phyloP scores from a whole-genome alignment of 2,113 vertebrate species.

The Tupaia chinensis region DNA sequence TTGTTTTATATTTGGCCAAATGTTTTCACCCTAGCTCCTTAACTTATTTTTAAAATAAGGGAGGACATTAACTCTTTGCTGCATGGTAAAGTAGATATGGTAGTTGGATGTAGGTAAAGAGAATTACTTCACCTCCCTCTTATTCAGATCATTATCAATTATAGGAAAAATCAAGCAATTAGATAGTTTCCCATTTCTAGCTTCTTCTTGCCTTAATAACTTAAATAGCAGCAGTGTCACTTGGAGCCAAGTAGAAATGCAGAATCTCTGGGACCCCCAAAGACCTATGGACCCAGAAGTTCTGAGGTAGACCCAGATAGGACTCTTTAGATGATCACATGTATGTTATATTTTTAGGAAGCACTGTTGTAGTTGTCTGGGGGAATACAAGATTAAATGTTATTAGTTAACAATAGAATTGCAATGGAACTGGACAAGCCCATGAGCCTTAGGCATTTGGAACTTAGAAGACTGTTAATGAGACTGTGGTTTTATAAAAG shows the following conservation, averaged over 20 bases:
- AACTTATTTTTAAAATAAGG: background rate
- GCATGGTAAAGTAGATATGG: background rate
- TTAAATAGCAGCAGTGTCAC: background rate
- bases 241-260: background rate
- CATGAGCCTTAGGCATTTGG: background rate
- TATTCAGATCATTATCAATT: conserved; percentile 17
- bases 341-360: background rate
- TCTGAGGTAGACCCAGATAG: background rate
- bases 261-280: background rate
- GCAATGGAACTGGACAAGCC: background rate
- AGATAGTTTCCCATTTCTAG: background rate
- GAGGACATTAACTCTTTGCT: background rate
- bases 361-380: background rate
- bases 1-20: background rate
- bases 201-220: background rate
- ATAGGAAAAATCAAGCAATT: background rate
- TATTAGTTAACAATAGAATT: conserved; percentile 4
- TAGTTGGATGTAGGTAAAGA: background rate
- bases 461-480: background rate
- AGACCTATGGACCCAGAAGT: background rate
- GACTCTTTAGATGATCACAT: background rate
- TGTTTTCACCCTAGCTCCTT: background rate
- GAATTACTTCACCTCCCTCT: background rate
- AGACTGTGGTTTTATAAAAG: background rate
- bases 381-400: background rate